A percentile compares a stretch with the other conserved stretches of the same genome.
Evolutionary conservation across 2,888 invertebrate species (phyloP).

Genomic region (Xestia ashworthii): DNA sequence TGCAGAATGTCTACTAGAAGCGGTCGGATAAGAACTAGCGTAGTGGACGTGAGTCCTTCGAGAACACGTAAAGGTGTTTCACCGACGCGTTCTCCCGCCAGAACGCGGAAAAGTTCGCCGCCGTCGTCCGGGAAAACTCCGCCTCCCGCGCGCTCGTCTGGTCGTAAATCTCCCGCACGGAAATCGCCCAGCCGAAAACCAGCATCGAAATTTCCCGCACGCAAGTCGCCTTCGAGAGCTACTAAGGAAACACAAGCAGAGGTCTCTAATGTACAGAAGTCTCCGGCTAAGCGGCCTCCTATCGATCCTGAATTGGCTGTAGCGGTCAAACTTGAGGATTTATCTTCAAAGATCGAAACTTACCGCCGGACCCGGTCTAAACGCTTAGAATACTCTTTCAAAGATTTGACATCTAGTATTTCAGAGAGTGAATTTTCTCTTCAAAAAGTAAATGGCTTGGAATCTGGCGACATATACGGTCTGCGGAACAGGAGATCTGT

Average conservation of each 20-base stretch:
- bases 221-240: constrained; percentile 85
- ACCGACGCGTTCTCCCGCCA: constrained; percentile 86
- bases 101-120: constrained; percentile 83
- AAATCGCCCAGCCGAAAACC: constrained; percentile 88
- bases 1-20: constrained; percentile 86
- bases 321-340: constrained; percentile 75
- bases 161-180: constrained; percentile 88
- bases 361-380: constrained; percentile 79
- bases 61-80: constrained; percentile 82
- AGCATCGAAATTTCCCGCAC: constrained; percentile 81
- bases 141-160: constrained; percentile 76
- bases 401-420: constrained; percentile 75
- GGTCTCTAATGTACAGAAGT: constrained; percentile 70
- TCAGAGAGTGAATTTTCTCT: constrained; percentile 71
- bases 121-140: constrained; percentile 76
- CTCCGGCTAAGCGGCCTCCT: constrained; percentile 81
- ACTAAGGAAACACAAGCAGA: constrained; percentile 73
- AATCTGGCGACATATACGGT: constrained; percentile 75
- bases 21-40: constrained; percentile 80
- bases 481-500: constrained; percentile 78
- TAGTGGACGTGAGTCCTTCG: constrained; percentile 81
- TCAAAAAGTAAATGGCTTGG: constrained; percentile 79
- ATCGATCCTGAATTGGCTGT: constrained; percentile 76
- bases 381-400: constrained; percentile 81
- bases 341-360: constrained; percentile 75